Conservation (phyloP, 2,888 invertebrate genomes). For the Scotopteryx bipunctaria region DNA sequence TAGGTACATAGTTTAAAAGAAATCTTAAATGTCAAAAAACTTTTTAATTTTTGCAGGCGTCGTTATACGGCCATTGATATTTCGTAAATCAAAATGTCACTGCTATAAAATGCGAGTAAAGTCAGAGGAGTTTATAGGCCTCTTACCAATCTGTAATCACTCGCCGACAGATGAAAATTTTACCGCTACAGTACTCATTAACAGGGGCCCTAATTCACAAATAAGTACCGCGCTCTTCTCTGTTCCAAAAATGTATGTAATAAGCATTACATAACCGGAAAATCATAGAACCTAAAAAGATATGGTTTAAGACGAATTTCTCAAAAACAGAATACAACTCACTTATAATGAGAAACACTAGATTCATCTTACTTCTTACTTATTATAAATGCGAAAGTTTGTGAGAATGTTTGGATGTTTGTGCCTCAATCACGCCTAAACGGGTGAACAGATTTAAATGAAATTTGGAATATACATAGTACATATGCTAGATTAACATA, state of each 20-base stretch:
- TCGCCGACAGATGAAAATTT: constrained; percentile 51
- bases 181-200: constrained; percentile 53
- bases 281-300: too few relatives aligned
- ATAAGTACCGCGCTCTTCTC: not conserved
- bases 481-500: too few relatives aligned
- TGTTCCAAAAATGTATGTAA: not conserved
- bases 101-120: constrained; percentile 23
- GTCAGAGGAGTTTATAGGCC: constrained; percentile 25
- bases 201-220: constrained; percentile 38
- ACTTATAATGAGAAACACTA: too few relatives aligned
- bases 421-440: too few relatives aligned
- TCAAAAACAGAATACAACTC: too few relatives aligned
- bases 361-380: too few relatives aligned
- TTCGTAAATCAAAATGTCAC: not conserved
- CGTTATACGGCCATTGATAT: not conserved
- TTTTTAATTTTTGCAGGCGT: not conserved
- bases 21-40: not conserved
- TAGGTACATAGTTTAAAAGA: too few relatives aligned
- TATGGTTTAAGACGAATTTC: too few relatives aligned
- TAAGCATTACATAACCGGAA: not conserved
- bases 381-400: too few relatives aligned
- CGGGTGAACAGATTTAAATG: too few relatives aligned
- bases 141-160: constrained; percentile 52
- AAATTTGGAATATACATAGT: too few relatives aligned
- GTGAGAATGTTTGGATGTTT: too few relatives aligned